A percentile compares a stretch with the other conserved stretches of the same genome.
Conservation (phyloP, 2,888 invertebrate genomes). For the Laspeyria flexula region DNA sequence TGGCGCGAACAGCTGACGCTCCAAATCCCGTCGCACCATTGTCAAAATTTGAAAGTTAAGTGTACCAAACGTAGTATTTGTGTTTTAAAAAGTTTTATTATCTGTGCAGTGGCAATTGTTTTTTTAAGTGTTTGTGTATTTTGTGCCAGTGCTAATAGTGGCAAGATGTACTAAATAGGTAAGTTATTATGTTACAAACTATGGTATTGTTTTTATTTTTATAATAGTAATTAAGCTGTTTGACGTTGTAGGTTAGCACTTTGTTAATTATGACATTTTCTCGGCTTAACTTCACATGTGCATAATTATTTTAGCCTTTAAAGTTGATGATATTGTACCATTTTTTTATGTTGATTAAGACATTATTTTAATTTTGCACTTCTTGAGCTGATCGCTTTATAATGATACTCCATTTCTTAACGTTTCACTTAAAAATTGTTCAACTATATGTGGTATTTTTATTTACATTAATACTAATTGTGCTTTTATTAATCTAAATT, state of each 20-base stretch:
- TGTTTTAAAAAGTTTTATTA: slow-evolving; percentile 23
- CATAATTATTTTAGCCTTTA: slow-evolving; percentile 19
- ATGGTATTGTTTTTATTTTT: slow-evolving; percentile 13
- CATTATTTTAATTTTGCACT: background rate
- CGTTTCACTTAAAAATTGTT: slow-evolving; percentile 2
- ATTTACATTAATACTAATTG: too few relatives aligned
- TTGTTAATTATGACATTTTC: slow-evolving; percentile 23
- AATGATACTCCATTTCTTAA: background rate
- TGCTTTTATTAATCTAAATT: too few relatives aligned
- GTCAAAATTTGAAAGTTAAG: slow-evolving; percentile 33
- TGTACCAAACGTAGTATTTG: slow-evolving; percentile 24
- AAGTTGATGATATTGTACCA: slow-evolving; percentile 12
- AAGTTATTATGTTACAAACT: slow-evolving; percentile 30
- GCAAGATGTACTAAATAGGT: slow-evolving; percentile 34
- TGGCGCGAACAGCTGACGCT: slow-evolving; percentile 72
- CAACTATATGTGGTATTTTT: too few relatives aligned
- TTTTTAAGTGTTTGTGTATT: slow-evolving; percentile 45
- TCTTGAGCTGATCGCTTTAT: background rate
- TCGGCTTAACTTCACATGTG: slow-evolving; percentile 7
- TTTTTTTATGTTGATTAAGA: slow-evolving; percentile 15
- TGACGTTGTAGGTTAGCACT: slow-evolving; percentile 22
- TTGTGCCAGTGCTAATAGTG: slow-evolving; percentile 44
- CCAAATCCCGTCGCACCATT: slow-evolving; percentile 37
- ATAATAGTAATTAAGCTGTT: background rate
- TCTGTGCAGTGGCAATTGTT: slow-evolving; percentile 47